Conservation (phyloP, 1,140 invertebrate species). For the Asbolus verrucosus region DNA sequence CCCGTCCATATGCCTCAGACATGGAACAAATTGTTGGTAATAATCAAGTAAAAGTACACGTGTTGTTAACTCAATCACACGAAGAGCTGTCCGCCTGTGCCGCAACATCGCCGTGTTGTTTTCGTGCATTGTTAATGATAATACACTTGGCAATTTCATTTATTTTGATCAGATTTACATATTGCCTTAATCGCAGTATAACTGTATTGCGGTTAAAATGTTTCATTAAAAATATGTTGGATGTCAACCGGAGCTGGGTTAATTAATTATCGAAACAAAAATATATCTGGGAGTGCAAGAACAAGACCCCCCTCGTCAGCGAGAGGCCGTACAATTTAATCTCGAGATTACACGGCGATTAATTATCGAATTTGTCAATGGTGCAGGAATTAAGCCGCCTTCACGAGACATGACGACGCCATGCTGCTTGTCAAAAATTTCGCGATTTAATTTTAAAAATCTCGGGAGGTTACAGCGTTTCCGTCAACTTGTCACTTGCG, state of each 20-base stretch:
- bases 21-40: constrained; percentile 45
- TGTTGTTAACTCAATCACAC: constrained; percentile 45
- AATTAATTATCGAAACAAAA: constrained; percentile 17
- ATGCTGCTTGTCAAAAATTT: neutral
- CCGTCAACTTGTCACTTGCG: constrained; percentile 21
- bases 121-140: constrained; percentile 52
- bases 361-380: constrained; percentile 15
- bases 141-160: constrained; percentile 55
- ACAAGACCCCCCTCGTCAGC: constrained; percentile 15
- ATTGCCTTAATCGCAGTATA: constrained; percentile 28
- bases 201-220: constrained; percentile 36
- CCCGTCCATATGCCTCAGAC: constrained; percentile 44
- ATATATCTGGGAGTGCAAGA: neutral
- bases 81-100: constrained; percentile 44
- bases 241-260: constrained; percentile 14
- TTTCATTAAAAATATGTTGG: constrained; percentile 36
- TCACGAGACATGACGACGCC: too few relatives aligned
- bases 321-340: constrained; percentile 25
- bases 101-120: constrained; percentile 48
- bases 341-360: constrained; percentile 1
- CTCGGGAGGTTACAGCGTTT: neutral
- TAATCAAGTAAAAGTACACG: constrained; percentile 41
- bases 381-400: too few relatives aligned
- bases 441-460: constrained; percentile 12
- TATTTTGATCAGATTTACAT: constrained; percentile 50